Base-by-base conservation (phyloP, 2,888 invertebrate species). In the Isoperla grammatica region DNA sequence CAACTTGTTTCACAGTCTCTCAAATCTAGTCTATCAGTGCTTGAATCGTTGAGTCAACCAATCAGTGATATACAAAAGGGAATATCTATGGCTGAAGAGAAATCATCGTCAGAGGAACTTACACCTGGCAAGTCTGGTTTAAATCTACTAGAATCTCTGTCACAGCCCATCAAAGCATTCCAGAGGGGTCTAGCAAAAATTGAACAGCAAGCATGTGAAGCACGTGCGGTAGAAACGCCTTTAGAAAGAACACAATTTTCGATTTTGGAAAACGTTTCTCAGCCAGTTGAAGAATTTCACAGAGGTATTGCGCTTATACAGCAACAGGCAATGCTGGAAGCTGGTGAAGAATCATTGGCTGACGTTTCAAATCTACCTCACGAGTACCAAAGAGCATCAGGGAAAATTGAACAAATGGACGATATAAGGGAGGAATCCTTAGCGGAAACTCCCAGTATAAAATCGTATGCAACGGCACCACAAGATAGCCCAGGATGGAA, bases 1-100 rank as follows among this genome's bases (percentile, higher is more conserved):
- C 83, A 86, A 70, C 83, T 85, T 1, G 84, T 86, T 80, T 81
- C 85, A 68, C 81, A 85, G 3, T 55, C 63, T 2, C 67, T 65
- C 2, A 69, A 69, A 62, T 67, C 68, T 1, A 71, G 71, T 61
- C 64, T 71, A 2, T 66, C 71, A 2, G 71, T 75, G 20, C 54
- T 76, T 17, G 76, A 76, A 60, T 72, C 75, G 0, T 64, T 75
- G 46, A 71, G 74, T 0, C 75, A 75, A 59, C 75, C 86, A 0
- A 73, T 85, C 11, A 57, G 59, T 15, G 64, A 61, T 12, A 63
- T 64, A 49, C 62, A 65, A 19, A 59, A 63, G 13, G 60, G 62
- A 1, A 42, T 64, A 19, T 61, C 61, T 22, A 45, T 59, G 40
- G 60, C 55, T n/a, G 63, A 63, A 23, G 45, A 46, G 17, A 48